Evolutionary conservation across 1,140 invertebrate species (phyloP), one percentile per base, ranked within the genome.

Genomic region (Panagrolaimus sp.): DNA sequence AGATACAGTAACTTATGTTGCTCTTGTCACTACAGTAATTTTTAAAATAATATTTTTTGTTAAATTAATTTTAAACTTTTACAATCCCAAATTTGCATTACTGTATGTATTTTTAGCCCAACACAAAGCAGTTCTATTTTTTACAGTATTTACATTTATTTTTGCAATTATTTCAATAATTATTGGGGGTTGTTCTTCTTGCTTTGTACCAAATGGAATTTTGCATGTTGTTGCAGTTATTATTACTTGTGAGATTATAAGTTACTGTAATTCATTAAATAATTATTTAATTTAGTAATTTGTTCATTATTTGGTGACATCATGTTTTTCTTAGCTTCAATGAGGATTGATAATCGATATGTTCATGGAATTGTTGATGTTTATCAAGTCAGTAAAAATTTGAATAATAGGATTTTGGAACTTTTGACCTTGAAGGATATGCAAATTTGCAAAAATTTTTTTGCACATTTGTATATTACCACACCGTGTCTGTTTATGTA

Each of bases 81-180:
- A n/a, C n/a, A n/a, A n/a, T n/a, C n/a, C n/a, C n/a, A n/a, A n/a
- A n/a, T n/a, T n/a, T n/a, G n/a, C 47, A 75, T 69, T 43, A 10
- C 10, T 43, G 24, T n/a, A n/a, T n/a, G n/a, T n/a, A n/a, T 21
- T 64, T 78, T 81, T 58, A 78, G 76, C 76, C 12, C 78, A 78
- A 58, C 78, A 78, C 67, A 78, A 81, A 75, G 79, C 78, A 21
- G 76, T 78, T 32, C 46, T 78, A 26, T 78, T 78, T 46, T 78
- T 78, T 62, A 83, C 73, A 14, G 71, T 82, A 2, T 76, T 78
- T 52, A 55, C 76, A 17, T 38, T 79, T 9, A 63, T 78, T 44
- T 78, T 78, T 55, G 47, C 76, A 14, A 58, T 77, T 14, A 79
- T 78, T 21, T 73, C 79, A 43, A 74, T 82, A 38, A 38, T 78